Evolutionary conservation across 1,140 invertebrate genomes (phyloP), one percentile per base, ranked within the genome.

Genomic region (Drosophila kohkoa): DNA sequence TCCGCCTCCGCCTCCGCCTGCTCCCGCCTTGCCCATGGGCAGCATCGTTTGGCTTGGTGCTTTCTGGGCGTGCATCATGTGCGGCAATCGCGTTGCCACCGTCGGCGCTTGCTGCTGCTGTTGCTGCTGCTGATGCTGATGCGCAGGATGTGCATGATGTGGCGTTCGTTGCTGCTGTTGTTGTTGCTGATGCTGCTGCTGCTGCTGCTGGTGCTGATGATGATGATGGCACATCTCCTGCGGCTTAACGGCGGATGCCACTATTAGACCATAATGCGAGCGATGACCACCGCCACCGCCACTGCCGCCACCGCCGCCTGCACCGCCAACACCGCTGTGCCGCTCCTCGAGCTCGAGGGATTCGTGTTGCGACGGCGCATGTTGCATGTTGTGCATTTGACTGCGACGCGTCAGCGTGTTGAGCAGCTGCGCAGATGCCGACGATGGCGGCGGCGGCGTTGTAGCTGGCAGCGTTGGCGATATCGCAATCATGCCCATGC

Each of bases 61-160:
- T 20, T 68, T 41, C n/a, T 70, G 66, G 7, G 32, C 77, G 10
- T 76, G 80, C 57, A 95, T 95, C 52, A 95, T 94, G 2, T 95
- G 59, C 38, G 78, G 82, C 66, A 81, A 5, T 2, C 76, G 74
- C 10, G 75, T 54, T 15, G 83, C 68, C 35, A 77, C 51, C 7
- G 38, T 77, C 11, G 72, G 81, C 6, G 72, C 20, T 13, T 75
- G 73, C 7, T 73, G 77, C 8, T 63, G n/a, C 77, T 74, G 82
- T 25, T 65, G 63, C 2, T 88, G 83, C 52, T 88, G 86, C 52
- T 89, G 86, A 6, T 90, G 87, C 62, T 92, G 91, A 57, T 90
- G 88, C 20, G 43, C 75, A 41, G 77, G 54, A 78, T 85, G 82
- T 6, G 77, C 74, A 64, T 87, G 89, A 55, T 76, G 79, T 15